Base-by-base conservation (phyloP, 92 coral and sea anemone species). In the Zoanthus sansibaricus region DNA sequence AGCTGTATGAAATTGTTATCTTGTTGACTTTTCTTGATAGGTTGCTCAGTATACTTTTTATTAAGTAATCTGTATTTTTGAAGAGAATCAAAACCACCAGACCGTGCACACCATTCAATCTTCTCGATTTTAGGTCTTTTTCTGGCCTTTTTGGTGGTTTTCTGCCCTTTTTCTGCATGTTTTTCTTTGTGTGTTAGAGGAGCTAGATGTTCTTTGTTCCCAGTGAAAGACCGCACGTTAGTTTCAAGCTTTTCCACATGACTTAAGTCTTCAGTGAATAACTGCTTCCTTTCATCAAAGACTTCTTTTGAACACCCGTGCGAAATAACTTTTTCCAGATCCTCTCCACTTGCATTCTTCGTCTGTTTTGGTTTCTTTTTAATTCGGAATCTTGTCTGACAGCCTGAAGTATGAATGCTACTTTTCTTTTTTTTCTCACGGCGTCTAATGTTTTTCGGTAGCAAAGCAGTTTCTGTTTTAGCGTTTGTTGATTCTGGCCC, bases 301-400 rank as follows among this genome's bases (percentile, higher is more conserved):
- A 25, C 49, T 42, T 16, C 8, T 15, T 42, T 72, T 72, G 13
- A 21, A 17, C 42, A 20, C 14, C 44, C 6, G 17, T 44, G 51
- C 10, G 46, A 76, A 21, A 12, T 51, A 9, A 1, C 14, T 9
- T 9, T 47, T 14, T 14, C 13, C 45, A 72, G 56, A 12, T 9
- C 76, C 75, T n/a, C 51, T 9, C 18, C 16, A n/a, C 68, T 59
- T 9, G 17, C 68, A 73, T 62, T 72, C 44, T 62, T 82, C 20
- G 64, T 13, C 61, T 75, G 64, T 12, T 68, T 70, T 77, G 84
- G 16, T 78, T 87, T 91, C 86, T 94, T 92, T 88, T 94, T 94
- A 32, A 94, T 92, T 82, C 94, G 92, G 77, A 94, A 94, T 83
- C 83, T 90, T 42, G 98, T 94, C 82, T 94, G 98, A 67, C 98